Conservation (phyloP, 2,113 vertebrate species). For the Scomber colias region DNA sequence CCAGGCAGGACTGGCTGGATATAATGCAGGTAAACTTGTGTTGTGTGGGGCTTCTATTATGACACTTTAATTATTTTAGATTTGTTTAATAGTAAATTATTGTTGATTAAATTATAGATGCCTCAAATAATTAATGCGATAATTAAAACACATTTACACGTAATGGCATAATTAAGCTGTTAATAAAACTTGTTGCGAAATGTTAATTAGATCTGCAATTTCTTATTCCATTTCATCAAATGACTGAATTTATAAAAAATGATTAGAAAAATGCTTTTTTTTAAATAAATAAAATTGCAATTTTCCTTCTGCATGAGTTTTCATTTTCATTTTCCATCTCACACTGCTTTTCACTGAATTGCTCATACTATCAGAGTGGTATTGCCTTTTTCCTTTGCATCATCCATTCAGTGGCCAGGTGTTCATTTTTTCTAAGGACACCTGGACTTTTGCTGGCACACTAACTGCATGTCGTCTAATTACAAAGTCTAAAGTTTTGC, state of each 20-base stretch:
- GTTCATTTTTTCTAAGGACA: not conserved
- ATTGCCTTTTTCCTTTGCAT: not conserved
- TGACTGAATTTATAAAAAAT: not conserved
- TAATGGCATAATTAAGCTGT: conserved; percentile 32
- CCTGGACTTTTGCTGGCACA: not conserved
- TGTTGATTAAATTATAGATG: conserved; percentile 50
- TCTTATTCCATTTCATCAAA: not conserved
- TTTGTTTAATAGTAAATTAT: conserved; percentile 30
- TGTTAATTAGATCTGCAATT: conserved; percentile 27
- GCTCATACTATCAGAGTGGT: not conserved
- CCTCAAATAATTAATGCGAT: conserved; percentile 27
- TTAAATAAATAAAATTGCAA: not conserved
- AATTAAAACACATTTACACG: conserved; percentile 38
- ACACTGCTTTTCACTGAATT: not conserved
- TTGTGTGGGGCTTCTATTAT: not conserved
- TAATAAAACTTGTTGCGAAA: conserved; percentile 39
- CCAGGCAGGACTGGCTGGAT: not conserved
- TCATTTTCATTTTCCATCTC: not conserved
- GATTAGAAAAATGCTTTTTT: not conserved
- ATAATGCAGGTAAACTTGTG: not conserved
- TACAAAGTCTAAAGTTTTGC: not conserved
- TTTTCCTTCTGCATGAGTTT: not conserved
- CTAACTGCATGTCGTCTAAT: not conserved
- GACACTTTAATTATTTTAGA: conserved; percentile 1
- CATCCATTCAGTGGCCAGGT: not conserved